Evolutionary conservation across 2,797 vertebrate species (phyloP).

Genomic region (Melanogrammus aeglefinus): DNA sequence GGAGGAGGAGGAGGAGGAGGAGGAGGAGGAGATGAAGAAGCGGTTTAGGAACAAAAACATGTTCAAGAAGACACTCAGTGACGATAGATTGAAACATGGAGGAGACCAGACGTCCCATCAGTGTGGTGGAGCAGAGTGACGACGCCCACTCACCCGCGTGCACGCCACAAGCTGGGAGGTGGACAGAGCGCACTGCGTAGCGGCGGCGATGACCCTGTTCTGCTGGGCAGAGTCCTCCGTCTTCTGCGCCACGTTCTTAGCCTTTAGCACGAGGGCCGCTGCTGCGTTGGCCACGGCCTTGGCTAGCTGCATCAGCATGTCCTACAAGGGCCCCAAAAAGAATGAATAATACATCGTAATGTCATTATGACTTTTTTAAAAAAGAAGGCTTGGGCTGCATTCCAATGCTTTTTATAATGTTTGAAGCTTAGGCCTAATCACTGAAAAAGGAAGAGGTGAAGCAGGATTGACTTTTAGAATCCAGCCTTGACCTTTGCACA

Average conservation of each 20-base stretch:
- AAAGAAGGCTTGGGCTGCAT: background rate
- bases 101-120: background rate
- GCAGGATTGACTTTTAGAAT: background rate
- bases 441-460: background rate
- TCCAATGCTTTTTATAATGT: background rate
- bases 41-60: background rate
- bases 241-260: constrained; percentile 96
- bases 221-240: constrained; percentile 87
- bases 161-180: constrained; percentile 97
- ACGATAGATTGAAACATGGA: background rate
- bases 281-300: constrained; percentile 94
- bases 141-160: constrained; percentile 82
- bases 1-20: background rate
- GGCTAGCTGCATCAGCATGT: constrained; percentile 95
- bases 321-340: constrained; percentile 63
- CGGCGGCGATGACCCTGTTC: constrained; percentile 92
- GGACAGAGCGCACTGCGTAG: constrained; percentile 94
- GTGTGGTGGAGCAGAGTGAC: background rate
- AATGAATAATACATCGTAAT: background rate
- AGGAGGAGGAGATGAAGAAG: background rate
- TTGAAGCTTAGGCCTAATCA: background rate
- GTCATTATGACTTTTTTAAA: background rate
- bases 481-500: background rate
- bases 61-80: background rate
- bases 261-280: constrained; percentile 90